A percentile compares a stretch with the other conserved stretches of the same genome.
Conservation (phyloP, 2,113 vertebrate genomes). For the Corynorhinus townsendii region DNA sequence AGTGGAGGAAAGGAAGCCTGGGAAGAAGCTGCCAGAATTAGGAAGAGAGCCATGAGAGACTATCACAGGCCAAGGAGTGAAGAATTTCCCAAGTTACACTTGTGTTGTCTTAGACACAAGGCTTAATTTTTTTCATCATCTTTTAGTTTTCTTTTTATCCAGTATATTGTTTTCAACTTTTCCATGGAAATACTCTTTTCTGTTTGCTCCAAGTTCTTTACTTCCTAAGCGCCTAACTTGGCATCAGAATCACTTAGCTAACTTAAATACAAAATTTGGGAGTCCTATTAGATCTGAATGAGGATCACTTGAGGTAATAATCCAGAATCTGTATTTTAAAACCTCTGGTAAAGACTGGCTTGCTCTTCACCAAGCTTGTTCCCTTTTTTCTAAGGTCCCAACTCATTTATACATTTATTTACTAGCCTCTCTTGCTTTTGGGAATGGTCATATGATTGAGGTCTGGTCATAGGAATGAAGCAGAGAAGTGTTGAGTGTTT, state of each 20-base stretch:
- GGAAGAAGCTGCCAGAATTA: not conserved
- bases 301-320: not conserved
- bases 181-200: not conserved
- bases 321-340: not conserved
- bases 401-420: not conserved
- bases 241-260: not conserved
- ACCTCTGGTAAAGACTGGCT: not conserved
- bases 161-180: slow-evolving; percentile 1
- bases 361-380: not conserved
- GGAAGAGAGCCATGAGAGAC: not conserved
- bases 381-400: not conserved
- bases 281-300: not conserved
- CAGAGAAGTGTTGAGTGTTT: not conserved
- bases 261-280: not conserved
- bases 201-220: not conserved
- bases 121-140: not conserved
- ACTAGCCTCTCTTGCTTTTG: not conserved
- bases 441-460: not conserved
- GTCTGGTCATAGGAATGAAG: not conserved
- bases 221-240: not conserved
- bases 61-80: not conserved
- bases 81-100: not conserved
- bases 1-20: not conserved
- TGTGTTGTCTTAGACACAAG: not conserved
- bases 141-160: not conserved